phyloP scores from a whole-genome alignment of 2,797 vertebrate genomes.

The Acanthurus leucopareius region DNA sequence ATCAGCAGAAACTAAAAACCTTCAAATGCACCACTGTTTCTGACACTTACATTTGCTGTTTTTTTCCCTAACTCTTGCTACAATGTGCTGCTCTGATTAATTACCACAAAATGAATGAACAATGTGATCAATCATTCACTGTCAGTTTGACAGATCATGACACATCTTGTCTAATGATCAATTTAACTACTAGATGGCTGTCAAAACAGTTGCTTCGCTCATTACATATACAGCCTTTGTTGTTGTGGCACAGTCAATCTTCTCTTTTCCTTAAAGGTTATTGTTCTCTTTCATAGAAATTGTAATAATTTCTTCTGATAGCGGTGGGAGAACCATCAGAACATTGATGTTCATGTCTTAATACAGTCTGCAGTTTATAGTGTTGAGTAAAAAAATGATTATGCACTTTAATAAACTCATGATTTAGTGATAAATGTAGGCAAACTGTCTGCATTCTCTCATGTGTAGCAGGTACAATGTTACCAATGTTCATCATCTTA shows the following conservation, averaged over 20 bases:
- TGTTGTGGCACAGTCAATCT: background rate
- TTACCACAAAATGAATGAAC: constrained; percentile 2
- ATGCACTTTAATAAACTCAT: background rate
- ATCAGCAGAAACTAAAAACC: background rate
- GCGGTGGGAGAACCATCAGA: background rate
- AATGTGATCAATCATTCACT: constrained; percentile 8
- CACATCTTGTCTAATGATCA: constrained; percentile 30
- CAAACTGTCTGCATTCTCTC: background rate
- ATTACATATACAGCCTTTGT: background rate
- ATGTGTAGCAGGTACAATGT: background rate
- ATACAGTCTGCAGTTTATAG: background rate
- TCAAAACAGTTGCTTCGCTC: constrained; percentile 22
- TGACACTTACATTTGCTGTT: background rate
- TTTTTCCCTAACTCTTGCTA: background rate
- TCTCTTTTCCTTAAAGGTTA: constrained; percentile 8
- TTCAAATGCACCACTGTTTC: background rate
- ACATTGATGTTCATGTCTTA: background rate
- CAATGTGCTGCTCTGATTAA: background rate
- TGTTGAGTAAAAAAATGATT: background rate
- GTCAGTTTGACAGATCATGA: constrained; percentile 35
- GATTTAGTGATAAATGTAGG: background rate
- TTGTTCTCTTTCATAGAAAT: background rate
- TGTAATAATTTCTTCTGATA: background rate
- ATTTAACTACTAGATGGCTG: constrained; percentile 28
- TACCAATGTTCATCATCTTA: background rate